These are phyloP conservation scores for Drosophila formosana DNA, from an alignment of 2,888 invertebrate species.

Conservation along the genomic window DNA sequence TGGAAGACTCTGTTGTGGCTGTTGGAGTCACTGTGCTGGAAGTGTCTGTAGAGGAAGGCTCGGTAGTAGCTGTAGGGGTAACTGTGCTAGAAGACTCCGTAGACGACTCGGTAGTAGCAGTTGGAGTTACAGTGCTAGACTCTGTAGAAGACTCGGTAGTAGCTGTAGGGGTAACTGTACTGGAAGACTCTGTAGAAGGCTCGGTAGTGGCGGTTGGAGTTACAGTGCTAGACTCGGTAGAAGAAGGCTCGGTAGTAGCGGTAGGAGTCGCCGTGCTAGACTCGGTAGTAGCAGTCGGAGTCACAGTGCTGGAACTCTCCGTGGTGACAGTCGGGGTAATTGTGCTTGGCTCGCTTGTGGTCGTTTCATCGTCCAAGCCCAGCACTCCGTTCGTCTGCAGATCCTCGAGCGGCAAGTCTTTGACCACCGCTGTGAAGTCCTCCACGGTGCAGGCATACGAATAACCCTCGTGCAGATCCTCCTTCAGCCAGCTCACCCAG, in stretches of 20 bases:
- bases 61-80: constrained; percentile 9
- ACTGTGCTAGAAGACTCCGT: not conserved
- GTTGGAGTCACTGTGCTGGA: not conserved
- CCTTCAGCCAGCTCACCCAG: constrained; percentile 77
- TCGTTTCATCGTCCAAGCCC: constrained; percentile 58
- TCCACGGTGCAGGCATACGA: constrained; percentile 79
- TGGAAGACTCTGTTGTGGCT: constrained; percentile 12
- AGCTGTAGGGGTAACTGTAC: too few species aligned
- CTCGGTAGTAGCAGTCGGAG: not conserved
- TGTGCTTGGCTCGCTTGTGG: constrained; percentile 10
- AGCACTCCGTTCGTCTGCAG: constrained; percentile 71
- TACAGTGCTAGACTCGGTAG: constrained; percentile 2
- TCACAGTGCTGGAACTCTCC: not conserved
- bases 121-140: constrained; percentile 4
- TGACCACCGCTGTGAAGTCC: constrained; percentile 71
- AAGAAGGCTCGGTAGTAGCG: constrained; percentile 9
- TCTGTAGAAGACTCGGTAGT: not conserved
- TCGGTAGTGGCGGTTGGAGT: constrained; percentile 30
- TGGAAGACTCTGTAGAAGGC: not conserved
- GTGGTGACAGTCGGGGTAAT: constrained; percentile 1
- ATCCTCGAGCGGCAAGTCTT: constrained; percentile 70
- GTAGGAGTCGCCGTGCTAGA: not conserved
- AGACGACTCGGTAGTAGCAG: constrained; percentile 7
- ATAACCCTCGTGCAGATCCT: constrained; percentile 74
- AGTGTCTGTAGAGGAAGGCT: not conserved